Conservation (phyloP, 2,797 vertebrate genomes). For the Bufotes viridis region DNA sequence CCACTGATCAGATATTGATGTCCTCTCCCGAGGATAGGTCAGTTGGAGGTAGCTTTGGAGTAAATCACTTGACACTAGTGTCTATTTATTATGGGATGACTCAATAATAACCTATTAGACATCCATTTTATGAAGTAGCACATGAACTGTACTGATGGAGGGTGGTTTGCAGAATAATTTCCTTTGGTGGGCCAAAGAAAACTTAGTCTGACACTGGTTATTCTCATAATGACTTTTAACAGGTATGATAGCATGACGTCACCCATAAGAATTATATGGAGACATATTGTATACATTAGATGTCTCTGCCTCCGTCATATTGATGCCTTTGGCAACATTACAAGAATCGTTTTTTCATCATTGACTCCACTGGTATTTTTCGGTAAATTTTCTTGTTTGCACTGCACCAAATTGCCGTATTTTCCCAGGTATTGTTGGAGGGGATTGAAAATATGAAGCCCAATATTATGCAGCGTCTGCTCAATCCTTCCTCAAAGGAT, state of each 20-base stretch:
- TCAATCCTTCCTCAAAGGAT: slow-evolving; percentile 51
- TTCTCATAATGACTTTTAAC: not conserved
- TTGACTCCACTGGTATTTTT: not conserved
- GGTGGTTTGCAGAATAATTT: too few relatives aligned
- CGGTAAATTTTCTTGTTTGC: too few relatives aligned
- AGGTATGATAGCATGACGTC: not conserved
- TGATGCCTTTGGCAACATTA: too few relatives aligned
- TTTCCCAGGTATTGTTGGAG: slow-evolving; percentile 13
- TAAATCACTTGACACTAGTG: not conserved
- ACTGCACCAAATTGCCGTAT: not conserved
- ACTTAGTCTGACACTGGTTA: not conserved
- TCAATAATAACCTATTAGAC: too few relatives aligned
- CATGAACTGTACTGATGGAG: too few relatives aligned
- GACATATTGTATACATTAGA: not conserved
- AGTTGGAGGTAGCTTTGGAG: not conserved
- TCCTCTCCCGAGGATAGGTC: too few relatives aligned
- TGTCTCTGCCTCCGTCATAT: not conserved
- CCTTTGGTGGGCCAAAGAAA: too few relatives aligned
- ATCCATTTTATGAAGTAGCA: too few relatives aligned
- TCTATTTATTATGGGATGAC: not conserved
- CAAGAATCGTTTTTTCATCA: not conserved
- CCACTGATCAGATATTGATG: too few relatives aligned
- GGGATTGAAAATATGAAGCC: not conserved
- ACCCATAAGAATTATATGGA: not conserved
- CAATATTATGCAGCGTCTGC: slow-evolving; percentile 35